phyloP scores from a whole-genome alignment of 2,113 vertebrate genomes.

The Lophius piscatorius region DNA sequence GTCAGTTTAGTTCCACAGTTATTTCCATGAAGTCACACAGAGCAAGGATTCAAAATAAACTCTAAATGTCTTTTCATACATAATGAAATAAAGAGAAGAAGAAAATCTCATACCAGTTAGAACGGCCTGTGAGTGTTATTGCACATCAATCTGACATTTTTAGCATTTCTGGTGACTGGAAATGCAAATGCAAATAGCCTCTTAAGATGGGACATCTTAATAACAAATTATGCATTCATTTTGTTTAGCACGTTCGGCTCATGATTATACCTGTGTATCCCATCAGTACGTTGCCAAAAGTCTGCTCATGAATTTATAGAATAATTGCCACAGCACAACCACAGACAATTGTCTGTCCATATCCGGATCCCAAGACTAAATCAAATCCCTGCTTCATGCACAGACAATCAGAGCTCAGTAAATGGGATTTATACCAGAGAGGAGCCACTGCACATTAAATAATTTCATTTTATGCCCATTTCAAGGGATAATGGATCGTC shows the following conservation, averaged over 20 bases:
- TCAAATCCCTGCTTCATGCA: slow-evolving; percentile 22
- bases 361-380: slow-evolving; percentile 23
- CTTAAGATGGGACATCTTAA: neutral
- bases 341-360: slow-evolving; percentile 7
- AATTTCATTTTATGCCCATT: slow-evolving; percentile 63
- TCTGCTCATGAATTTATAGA: slow-evolving; percentile 12
- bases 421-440: slow-evolving; percentile 59
- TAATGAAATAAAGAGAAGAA: neutral
- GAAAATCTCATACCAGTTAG: neutral
- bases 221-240: neutral
- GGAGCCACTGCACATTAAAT: slow-evolving; percentile 38
- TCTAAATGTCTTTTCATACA: neutral
- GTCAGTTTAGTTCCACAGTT: slow-evolving; percentile 34
- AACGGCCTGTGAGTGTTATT: neutral
- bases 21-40: slow-evolving; percentile 10
- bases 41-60: slow-evolving; percentile 4
- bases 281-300: neutral
- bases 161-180: neutral
- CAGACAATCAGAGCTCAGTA: slow-evolving; percentile 46
- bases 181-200: slow-evolving; percentile 6
- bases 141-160: neutral
- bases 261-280: slow-evolving; percentile 11
- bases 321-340: neutral
- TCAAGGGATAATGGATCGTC: slow-evolving; percentile 43
- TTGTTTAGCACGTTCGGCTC: neutral